Evolutionary conservation across 2,888 invertebrate genomes (phyloP).

Genomic region (Lamproptera curius): DNA sequence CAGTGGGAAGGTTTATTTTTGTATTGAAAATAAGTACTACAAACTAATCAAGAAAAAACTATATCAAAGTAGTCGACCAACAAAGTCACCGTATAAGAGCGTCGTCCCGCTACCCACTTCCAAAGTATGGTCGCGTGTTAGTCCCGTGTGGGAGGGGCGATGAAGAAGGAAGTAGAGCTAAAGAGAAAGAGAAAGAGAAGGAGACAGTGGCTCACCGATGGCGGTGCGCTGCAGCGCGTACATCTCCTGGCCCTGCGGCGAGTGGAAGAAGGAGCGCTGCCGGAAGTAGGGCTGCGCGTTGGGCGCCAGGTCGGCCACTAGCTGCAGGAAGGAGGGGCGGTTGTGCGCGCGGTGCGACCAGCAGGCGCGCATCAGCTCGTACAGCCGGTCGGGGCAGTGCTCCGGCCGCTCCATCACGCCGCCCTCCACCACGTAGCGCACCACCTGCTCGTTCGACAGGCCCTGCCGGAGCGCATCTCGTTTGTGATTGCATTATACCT

Average conservation of each 20-base stretch:
- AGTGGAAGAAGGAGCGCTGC: conserved; percentile 80
- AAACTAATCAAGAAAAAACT: no score
- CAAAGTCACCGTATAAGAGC: no score
- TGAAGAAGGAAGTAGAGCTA: not conserved
- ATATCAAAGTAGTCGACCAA: no score
- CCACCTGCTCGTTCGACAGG: conserved; percentile 94
- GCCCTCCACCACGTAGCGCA: conserved; percentile 93
- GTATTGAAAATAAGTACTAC: no score
- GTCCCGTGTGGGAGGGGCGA: not conserved
- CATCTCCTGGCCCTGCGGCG: conserved; percentile 78
- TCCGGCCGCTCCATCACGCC: conserved; percentile 97
- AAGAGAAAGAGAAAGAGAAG: not conserved
- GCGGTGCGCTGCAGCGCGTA: conserved; percentile 58
- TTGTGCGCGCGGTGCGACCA: conserved; percentile 91
- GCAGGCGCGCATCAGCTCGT: conserved; percentile 93
- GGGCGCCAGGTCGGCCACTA: conserved; percentile 85
- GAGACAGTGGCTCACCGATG: conserved; percentile 39
- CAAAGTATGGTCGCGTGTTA: no score
- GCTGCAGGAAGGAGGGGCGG: conserved; percentile 91
- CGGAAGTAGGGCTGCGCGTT: conserved; percentile 80
- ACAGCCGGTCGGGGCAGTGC: conserved; percentile 95
- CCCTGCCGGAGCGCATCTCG: conserved; percentile 77
- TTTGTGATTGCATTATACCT: no score
- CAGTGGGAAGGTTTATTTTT: no score
- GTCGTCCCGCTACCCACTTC: no score